A percentile compares a stretch with the other conserved stretches of the same genome.
phyloP scores from a whole-genome alignment of 1,140 invertebrate genomes.

The Matsumurasca onukii region DNA sequence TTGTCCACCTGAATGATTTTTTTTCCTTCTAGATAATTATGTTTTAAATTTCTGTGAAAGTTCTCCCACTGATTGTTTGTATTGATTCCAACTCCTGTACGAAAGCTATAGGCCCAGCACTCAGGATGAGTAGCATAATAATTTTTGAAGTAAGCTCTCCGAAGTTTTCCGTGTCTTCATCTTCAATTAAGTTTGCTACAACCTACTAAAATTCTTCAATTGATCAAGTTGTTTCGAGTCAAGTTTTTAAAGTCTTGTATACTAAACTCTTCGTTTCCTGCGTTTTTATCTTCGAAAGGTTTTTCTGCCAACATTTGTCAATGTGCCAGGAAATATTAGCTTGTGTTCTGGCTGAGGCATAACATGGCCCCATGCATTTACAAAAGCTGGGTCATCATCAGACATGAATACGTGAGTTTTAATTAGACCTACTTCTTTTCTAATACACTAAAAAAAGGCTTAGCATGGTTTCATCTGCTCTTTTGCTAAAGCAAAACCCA shows the following conservation, averaged over 20 bases:
- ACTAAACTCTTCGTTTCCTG: background rate
- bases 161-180: background rate
- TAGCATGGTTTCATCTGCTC: no score
- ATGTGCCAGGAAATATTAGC: constrained; percentile 14
- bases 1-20: constrained; percentile 29
- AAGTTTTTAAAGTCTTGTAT: constrained; percentile 6
- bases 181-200: background rate
- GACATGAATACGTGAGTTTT: no score
- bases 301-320: constrained; percentile 14
- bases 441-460: no score
- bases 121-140: constrained; percentile 7
- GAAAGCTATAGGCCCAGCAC: constrained; percentile 27
- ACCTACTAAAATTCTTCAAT: background rate
- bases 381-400: constrained; percentile 7
- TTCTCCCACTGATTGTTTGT: constrained; percentile 22
- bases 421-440: no score
- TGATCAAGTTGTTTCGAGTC: background rate
- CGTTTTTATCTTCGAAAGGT: constrained; percentile 9
- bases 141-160: constrained; percentile 23
- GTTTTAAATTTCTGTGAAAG: constrained; percentile 11
- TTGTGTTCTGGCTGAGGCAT: constrained; percentile 5
- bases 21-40: constrained; percentile 25
- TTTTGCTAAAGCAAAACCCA: no score
- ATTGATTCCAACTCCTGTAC: constrained; percentile 13
- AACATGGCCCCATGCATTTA: constrained; percentile 2